Conservation (phyloP, 2,888 invertebrate species). For the Drosophila multiciliata region DNA sequence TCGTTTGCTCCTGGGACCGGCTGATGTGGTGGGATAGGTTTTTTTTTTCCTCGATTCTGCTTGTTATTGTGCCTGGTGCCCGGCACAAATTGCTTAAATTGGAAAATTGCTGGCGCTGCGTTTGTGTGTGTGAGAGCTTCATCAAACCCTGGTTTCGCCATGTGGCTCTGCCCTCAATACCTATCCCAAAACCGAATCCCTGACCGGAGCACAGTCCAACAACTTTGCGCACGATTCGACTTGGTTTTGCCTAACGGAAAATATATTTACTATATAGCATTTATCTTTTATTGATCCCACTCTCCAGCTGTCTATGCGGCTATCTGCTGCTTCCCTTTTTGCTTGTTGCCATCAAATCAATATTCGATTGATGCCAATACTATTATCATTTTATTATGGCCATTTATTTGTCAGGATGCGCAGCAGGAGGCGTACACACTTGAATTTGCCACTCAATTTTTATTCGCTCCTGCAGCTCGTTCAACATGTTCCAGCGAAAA, state of each 20-base stretch:
- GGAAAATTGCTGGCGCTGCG: constrained; percentile 78
- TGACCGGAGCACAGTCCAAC: constrained; percentile 10
- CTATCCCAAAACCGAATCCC: not conserved
- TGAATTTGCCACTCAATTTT: constrained; percentile 48
- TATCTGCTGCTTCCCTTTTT: constrained; percentile 16
- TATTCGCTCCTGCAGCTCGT: constrained; percentile 35
- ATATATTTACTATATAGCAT: constrained; percentile 65
- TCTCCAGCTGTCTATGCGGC: constrained; percentile 27
- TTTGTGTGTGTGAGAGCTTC: constrained; percentile 31
- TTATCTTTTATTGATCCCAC: constrained; percentile 74
- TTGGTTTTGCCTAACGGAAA: constrained; percentile 54
- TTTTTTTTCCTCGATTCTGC: constrained; percentile 22
- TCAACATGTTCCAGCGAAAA: constrained; percentile 10
- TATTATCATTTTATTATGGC: constrained; percentile 81
- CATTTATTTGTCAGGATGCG: constrained; percentile 70
- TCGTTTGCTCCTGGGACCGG: constrained; percentile 16
- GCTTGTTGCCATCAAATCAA: constrained; percentile 72
- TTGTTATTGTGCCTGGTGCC: constrained; percentile 52
- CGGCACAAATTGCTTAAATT: constrained; percentile 77
- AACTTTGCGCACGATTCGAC: constrained; percentile 45
- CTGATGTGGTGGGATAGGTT: constrained; percentile 23
- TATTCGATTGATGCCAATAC: constrained; percentile 80
- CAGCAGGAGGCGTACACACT: constrained; percentile 35
- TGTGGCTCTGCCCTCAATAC: constrained; percentile 11
- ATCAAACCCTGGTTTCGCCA: constrained; percentile 1